Base-by-base conservation (phyloP, 1,140 invertebrate species). In the Pachyrhynchus sulphureomaculatus region DNA sequence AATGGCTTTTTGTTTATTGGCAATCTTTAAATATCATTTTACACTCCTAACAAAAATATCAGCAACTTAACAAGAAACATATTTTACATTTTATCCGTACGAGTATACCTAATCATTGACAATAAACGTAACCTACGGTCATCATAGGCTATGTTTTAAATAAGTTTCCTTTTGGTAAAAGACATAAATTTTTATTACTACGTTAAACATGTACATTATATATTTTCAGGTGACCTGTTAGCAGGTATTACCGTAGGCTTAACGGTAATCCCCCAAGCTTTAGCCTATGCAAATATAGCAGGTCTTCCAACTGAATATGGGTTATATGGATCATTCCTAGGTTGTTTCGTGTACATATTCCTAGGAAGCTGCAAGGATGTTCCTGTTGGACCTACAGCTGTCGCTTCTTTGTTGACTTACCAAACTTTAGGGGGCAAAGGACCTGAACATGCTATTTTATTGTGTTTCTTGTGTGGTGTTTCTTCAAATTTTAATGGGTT, bases 351-450 rank as follows among this genome's bases (percentile, higher is more conserved):
- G 39, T 98, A 98, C 79, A 89, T 92, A 60, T 79, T 96, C 37
- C 81, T 98, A 60, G 95, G 95, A 34, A 93, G 89, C 24, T 93
- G 92, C 69, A 92, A 92, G 73, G 92, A 95, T 72, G 88, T 96
- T 29, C 93, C 93, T 1, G 84, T 93, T 65, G 92, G 91, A 12
- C 92, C 92, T 1, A 93, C 90, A 1, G 92, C 92, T 18, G 92
- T 94, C 34, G 85, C 89, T 48, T 88, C 91, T 0, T 75, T 94
- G 21, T 80, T 94, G 36, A 93, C 91, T 1, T 89, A 83, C 72
- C 89, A 92, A 74, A 82, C 87, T 10, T 80, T 88, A 0, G 82
- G 84, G 21, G 86, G 85, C 5, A 66, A 78, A 2, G 88, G 90
- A 0, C 76, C 85, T 8, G 81, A 84, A 62, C 89, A 93, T 70